These are phyloP conservation scores for Amorpha juglandis DNA, from an alignment of 2,888 invertebrate species.

Conservation along the genomic window DNA sequence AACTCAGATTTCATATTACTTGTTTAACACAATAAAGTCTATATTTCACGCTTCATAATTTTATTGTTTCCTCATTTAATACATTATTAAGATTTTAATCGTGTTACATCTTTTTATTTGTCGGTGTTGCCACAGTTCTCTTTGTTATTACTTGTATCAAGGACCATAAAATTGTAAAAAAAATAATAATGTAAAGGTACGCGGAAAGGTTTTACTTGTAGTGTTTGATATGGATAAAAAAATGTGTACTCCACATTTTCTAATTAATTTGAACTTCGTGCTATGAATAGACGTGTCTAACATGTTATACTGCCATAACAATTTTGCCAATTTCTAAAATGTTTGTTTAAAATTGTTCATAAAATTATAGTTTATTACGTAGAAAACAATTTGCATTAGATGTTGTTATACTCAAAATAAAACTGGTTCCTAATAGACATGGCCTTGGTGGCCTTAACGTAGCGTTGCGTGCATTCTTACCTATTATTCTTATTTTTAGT, in stretches of 20 bases:
- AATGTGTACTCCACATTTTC: no score
- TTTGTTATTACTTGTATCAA: background rate
- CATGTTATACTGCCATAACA: no score
- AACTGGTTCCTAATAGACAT: slow-evolving; percentile 17
- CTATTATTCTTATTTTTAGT: slow-evolving; percentile 13
- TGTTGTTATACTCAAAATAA: slow-evolving; percentile 21
- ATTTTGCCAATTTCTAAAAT: background rate
- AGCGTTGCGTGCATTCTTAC: slow-evolving; percentile 12
- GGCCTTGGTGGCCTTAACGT: slow-evolving; percentile 15
- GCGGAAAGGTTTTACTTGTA: no score
- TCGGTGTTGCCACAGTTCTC: slow-evolving; percentile 1
- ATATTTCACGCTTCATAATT: slow-evolving; percentile 26
- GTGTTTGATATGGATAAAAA: no score
- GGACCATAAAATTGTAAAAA: no score
- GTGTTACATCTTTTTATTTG: slow-evolving; percentile 8
- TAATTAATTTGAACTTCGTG: no score
- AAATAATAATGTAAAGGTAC: no score
- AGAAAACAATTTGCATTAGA: slow-evolving; percentile 20
- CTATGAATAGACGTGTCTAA: no score
- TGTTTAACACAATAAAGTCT: slow-evolving; percentile 15
- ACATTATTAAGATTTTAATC: slow-evolving; percentile 22
- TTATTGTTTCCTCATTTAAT: slow-evolving; percentile 28
- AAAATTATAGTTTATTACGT: slow-evolving; percentile 13
- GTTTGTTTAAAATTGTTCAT: background rate
- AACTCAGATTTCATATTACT: background rate